Conservation (phyloP, 1,140 invertebrate species). For the Meloidogyne chitwoodi region DNA sequence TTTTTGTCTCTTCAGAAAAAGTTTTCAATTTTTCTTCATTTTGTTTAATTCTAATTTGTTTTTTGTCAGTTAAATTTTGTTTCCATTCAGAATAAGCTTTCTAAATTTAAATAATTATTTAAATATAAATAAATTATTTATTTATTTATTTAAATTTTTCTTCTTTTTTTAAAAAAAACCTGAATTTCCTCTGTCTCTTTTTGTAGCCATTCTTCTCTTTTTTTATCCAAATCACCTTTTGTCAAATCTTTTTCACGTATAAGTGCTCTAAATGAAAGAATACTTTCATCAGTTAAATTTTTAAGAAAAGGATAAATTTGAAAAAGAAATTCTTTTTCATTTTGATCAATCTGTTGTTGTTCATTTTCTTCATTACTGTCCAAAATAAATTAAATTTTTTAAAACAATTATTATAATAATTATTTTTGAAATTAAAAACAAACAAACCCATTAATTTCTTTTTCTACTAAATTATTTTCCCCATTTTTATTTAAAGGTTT, state of each 20-base stretch:
- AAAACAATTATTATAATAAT: neutral
- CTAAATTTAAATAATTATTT: neutral
- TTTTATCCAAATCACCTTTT: neutral
- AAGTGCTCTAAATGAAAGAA: neutral
- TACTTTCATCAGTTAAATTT: neutral
- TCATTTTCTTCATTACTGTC: neutral
- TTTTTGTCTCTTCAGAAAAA: neutral
- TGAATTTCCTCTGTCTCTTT: neutral
- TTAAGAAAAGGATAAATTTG: neutral
- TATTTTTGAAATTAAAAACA: neutral
- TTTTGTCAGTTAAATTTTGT: neutral
- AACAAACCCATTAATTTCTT: neutral
- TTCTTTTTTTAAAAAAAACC: neutral
- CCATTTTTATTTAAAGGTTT: neutral
- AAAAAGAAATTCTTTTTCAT: neutral
- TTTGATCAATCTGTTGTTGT: neutral
- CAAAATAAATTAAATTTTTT: neutral
- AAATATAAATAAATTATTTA: neutral
- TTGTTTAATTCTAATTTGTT: neutral
- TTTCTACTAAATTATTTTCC: neutral
- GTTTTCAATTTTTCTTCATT: neutral
- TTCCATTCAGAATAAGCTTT: neutral
- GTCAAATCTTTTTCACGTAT: neutral
- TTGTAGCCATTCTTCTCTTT: neutral
- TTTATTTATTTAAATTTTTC: too few species aligned